Evolutionary conservation across 2,797 vertebrate species (phyloP).

Genomic region (Eulemur coronatus): DNA sequence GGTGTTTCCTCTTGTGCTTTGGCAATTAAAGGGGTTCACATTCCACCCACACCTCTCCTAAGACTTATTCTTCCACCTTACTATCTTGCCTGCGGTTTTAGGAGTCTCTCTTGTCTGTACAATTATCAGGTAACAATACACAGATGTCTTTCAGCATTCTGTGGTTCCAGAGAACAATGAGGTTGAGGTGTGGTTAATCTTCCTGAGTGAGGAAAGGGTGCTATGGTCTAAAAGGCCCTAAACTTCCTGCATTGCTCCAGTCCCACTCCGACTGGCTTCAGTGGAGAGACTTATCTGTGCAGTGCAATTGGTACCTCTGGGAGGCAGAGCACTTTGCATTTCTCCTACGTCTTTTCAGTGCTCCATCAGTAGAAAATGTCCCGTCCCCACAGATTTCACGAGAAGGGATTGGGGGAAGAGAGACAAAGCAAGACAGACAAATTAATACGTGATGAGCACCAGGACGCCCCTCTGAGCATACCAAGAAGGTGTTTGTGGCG

Average conservation of each 20-base stretch:
- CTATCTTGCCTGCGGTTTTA: neutral
- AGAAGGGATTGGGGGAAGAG: conserved; percentile 58
- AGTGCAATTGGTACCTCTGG: neutral
- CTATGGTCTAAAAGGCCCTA: neutral
- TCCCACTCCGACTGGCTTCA: conserved; percentile 33
- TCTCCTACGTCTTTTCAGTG: conserved; percentile 49
- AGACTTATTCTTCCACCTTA: neutral
- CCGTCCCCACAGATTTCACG: conserved; percentile 52
- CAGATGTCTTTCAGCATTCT: neutral
- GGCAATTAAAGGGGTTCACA: neutral
- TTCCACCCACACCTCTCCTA: neutral
- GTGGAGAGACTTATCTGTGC: neutral
- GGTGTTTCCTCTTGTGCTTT: neutral
- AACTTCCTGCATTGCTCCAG: conserved; percentile 22
- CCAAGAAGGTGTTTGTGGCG: conserved; percentile 68
- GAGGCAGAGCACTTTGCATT: neutral
- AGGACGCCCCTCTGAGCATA: conserved; percentile 71
- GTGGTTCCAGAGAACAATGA: neutral
- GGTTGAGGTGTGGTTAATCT: neutral
- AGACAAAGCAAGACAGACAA: conserved; percentile 75
- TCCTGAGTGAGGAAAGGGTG: neutral
- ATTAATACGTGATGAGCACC: conserved; percentile 63
- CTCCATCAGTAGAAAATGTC: conserved; percentile 45
- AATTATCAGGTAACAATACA: neutral
- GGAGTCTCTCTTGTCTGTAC: neutral